phyloP scores from a whole-genome alignment of 2,113 vertebrate genomes.

The Thomomys bottae region DNA sequence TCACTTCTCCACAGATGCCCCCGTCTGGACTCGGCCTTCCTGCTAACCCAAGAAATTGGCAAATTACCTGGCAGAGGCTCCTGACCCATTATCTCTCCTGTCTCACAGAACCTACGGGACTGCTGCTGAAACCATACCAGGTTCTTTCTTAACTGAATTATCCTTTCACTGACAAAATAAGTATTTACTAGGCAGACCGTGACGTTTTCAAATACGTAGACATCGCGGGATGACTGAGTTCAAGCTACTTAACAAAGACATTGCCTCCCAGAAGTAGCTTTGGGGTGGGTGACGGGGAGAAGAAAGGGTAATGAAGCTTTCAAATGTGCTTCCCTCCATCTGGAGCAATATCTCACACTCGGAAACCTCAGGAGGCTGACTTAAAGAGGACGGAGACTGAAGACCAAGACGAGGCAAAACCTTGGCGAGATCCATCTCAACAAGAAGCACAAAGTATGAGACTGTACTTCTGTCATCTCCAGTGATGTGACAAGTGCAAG shows the following conservation, averaged over 20 bases:
- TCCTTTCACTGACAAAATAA: not conserved
- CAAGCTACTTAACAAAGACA: not conserved
- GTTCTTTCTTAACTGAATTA: not conserved
- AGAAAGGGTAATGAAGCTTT: too few species aligned
- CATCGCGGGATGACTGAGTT: not conserved
- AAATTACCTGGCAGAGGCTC: conserved; percentile 6
- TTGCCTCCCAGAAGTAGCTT: not conserved
- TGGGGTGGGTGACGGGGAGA: not conserved
- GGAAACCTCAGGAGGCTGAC: too few species aligned
- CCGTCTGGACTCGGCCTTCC: conserved; percentile 23
- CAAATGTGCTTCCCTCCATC: not conserved
- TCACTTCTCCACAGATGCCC: not conserved
- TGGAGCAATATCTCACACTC: too few species aligned
- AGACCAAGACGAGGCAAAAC: too few species aligned
- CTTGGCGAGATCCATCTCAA: too few species aligned
- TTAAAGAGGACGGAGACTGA: too few species aligned
- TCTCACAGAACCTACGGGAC: not conserved
- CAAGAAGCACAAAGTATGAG: too few species aligned
- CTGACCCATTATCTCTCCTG: not conserved
- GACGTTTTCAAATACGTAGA: not conserved
- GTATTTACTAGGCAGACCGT: too few species aligned
- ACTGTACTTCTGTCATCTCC: too few species aligned
- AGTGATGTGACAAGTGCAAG: too few species aligned
- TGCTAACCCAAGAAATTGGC: not conserved
- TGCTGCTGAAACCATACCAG: conserved; percentile 6